Evolutionary conservation across 2,888 invertebrate species (phyloP).

Genomic region (Meliscaeva auricollis): DNA sequence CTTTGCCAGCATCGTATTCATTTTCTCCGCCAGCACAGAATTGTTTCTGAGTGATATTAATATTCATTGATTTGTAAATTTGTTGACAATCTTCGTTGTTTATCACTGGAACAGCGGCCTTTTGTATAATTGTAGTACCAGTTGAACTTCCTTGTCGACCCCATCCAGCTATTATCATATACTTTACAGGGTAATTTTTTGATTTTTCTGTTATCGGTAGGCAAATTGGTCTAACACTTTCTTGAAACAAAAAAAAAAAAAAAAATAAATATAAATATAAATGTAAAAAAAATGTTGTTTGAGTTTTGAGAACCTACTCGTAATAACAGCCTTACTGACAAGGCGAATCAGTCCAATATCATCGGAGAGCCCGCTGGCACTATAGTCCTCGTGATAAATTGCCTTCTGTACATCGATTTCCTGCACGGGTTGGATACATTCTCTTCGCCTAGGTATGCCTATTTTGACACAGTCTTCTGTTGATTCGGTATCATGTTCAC

Average conservation of each 20-base stretch:
- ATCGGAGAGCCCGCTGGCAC: conserved; percentile 84
- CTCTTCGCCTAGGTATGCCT: conserved; percentile 59
- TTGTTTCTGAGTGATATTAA: no score
- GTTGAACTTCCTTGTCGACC: conserved; percentile 77
- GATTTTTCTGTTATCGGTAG: conserved; percentile 79
- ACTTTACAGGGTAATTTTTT: conserved; percentile 52
- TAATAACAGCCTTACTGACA: conserved; percentile 78
- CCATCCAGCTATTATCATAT: conserved; percentile 81
- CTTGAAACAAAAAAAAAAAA: background rate
- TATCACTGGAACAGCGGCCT: conserved; percentile 77
- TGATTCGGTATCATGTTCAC: conserved; percentile 82
- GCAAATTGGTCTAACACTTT: conserved; percentile 79
- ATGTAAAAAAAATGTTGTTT: no score
- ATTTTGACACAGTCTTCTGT: conserved; percentile 82
- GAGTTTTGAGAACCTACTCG: conserved; percentile 63
- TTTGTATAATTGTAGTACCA: conserved; percentile 76
- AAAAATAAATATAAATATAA: no score
- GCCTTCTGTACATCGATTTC: conserved; percentile 81
- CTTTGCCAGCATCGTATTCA: conserved; percentile 62
- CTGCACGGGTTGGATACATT: conserved; percentile 83
- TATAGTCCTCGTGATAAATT: conserved; percentile 85
- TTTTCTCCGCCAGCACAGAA: conserved; percentile 86
- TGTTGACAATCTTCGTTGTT: conserved; percentile 77
- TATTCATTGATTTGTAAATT: no score
- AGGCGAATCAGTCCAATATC: conserved; percentile 87